Base-by-base conservation (phyloP, 2,113 vertebrate species). In the Sapayoa aenigma region DNA sequence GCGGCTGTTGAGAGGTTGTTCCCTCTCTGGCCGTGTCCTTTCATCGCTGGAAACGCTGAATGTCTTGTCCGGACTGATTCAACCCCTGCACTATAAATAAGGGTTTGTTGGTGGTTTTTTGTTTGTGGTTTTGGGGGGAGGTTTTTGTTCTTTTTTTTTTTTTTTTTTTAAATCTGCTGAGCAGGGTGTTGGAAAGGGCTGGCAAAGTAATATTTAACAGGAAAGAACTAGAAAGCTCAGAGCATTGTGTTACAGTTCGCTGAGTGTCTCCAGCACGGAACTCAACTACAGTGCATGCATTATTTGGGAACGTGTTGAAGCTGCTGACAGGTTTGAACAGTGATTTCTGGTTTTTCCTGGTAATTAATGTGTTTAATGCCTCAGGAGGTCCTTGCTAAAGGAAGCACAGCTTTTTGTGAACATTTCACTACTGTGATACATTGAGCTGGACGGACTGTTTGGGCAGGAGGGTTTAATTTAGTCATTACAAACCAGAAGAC, bases 1-100 rank as follows among this genome's bases (percentile, higher is more conserved):
- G 1, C 14, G 9, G 11, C 72, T 41, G n/a, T 2, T 10, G 31
- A 17, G 18, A 28, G 85, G 5, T 24, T 11, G 0, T 31, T 28
- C 66, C 44, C 62, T 46, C 22, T 1, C n/a, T 12, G 7, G 81
- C 69, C 7, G n/a, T 1, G 63, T 66, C 39, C 83, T 47, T 17
- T 33, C 78, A 56, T 63, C 50, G 2, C 71, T 5, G 56, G 31
- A 11, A 22, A 14, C 7, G 42, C 47, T 14, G 11, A 21, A 9
- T 20, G 74, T 11, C 85, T 27, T 20, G 14, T 59, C 68, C 58
- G 6, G 46, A 23, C 18, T 86, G 62, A 60, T 2, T 63, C 58
- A 49, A 9, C 49, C 58, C 35, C 68, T 12, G 41, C n/a, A 1
- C 31, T 41, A 12, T 8, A 30, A 77, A 77, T 31, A 63, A 10